Evolutionary conservation across 2,113 vertebrate species (phyloP).

Genomic region (Elgaria multicarinata): DNA sequence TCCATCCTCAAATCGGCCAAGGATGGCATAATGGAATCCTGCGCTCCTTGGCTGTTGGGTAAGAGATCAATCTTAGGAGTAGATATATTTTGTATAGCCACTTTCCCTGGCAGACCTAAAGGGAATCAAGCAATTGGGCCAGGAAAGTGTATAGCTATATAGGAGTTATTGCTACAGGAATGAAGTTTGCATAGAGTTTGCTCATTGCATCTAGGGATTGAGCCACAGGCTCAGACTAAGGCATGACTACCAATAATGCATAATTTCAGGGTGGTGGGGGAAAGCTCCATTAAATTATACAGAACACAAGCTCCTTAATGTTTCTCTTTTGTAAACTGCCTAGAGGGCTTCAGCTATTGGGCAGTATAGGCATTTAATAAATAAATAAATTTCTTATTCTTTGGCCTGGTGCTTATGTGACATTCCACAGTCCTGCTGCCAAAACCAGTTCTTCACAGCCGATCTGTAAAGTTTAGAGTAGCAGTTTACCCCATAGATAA

Average conservation of each 20-base stretch:
- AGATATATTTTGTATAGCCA: neutral
- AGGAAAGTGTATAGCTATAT: neutral
- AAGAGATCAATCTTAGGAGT: slow-evolving; percentile 68
- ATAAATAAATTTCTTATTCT: neutral
- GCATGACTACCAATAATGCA: neutral
- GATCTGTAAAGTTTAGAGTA: neutral
- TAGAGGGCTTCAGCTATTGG: too few species aligned
- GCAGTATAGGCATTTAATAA: too few species aligned
- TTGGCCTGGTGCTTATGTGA: neutral
- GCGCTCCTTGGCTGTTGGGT: slow-evolving; percentile 98
- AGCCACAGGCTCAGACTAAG: neutral
- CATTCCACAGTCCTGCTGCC: neutral
- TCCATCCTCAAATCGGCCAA: slow-evolving; percentile 99
- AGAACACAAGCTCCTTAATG: neutral
- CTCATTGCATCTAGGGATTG: neutral
- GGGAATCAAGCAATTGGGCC: neutral
- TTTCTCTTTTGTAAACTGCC: too few species aligned
- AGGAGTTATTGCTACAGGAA: neutral
- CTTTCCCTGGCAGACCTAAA: neutral
- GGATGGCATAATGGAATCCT: slow-evolving; percentile 99
- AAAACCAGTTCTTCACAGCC: neutral
- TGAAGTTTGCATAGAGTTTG: neutral
- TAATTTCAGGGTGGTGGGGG: neutral
- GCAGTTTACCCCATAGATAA: neutral
- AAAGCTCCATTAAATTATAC: neutral